Conservation (phyloP, 2,797 vertebrate species). For the Mus spretus region DNA sequence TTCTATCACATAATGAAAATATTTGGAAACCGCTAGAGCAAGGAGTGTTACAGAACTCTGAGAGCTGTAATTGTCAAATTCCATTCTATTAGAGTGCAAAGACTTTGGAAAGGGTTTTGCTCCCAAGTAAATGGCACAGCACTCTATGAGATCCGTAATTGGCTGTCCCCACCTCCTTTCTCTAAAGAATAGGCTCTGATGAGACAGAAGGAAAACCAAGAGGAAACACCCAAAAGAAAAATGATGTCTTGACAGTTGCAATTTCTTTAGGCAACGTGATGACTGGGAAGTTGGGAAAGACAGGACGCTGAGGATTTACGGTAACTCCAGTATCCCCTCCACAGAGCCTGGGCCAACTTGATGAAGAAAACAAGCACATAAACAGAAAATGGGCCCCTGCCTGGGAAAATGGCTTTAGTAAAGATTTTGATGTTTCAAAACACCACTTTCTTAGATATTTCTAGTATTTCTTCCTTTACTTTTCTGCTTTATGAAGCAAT, state of each 20-base stretch:
- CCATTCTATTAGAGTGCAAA: conserved; percentile 76
- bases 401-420: neutral
- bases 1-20: conserved; percentile 86
- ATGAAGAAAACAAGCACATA: conserved; percentile 26
- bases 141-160: conserved; percentile 59
- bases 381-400: neutral
- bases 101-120: conserved; percentile 77
- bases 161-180: neutral
- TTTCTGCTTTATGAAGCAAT: conserved; percentile 77
- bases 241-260: neutral
- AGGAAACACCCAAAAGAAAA: neutral
- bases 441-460: conserved; percentile 14
- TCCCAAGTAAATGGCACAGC: conserved; percentile 82
- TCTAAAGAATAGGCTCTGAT: neutral
- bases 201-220: neutral
- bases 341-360: neutral
- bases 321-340: neutral
- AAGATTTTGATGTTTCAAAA: neutral
- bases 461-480: neutral
- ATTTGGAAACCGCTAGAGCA: conserved; percentile 83
- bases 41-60: conserved; percentile 86
- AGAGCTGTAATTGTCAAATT: conserved; percentile 83
- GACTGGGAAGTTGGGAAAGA: neutral
- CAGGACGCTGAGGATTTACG: neutral
- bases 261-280: neutral